Evolutionary conservation across 1,140 invertebrate species (phyloP).

Genomic region (Drosophila melanogaster): Release_6_plus_ISO1_MT NT_033777.3:10322501-10323000

Average conservation of each 20-base stretch:
- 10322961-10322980: slow-evolving; percentile 85
- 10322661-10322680: slow-evolving; percentile 87
- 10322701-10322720: slow-evolving; percentile 93
- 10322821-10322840: slow-evolving; percentile 92
- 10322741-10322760: not conserved
- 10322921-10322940: slow-evolving; percentile 88
- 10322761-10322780: slow-evolving; percentile 91
- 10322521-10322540: slow-evolving; percentile 84
- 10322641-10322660: slow-evolving; percentile 88
- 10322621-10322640: slow-evolving; percentile 87
- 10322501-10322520: slow-evolving; percentile 90
- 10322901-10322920: slow-evolving; percentile 81
- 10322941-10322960: slow-evolving; percentile 87
- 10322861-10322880: slow-evolving; percentile 91
- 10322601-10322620: slow-evolving; percentile 86
- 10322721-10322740: slow-evolving; percentile 31
- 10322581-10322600: slow-evolving; percentile 78
- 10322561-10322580: slow-evolving; percentile 73
- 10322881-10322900: slow-evolving; percentile 86
- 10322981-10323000: slow-evolving; percentile 87
- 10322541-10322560: slow-evolving; percentile 73
- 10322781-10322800: slow-evolving; percentile 91
- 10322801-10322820: slow-evolving; percentile 92
- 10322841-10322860: slow-evolving; percentile 93
- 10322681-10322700: slow-evolving; percentile 94